phyloP scores from a whole-genome alignment of 1,140 invertebrate genomes.

The Tetragonula clypearis region DNA sequence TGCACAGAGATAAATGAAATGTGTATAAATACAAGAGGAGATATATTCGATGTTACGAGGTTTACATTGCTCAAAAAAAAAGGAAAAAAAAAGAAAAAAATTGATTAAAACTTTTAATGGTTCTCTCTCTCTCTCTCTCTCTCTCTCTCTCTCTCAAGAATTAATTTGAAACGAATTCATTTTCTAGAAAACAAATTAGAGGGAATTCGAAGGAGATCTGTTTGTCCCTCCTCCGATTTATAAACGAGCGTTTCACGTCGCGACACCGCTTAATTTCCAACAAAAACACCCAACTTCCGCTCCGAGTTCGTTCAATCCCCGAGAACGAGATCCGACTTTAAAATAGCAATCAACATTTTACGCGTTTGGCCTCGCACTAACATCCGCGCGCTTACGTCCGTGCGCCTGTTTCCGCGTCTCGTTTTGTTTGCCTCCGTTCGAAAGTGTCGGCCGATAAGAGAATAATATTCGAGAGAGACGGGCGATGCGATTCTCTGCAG shows the following conservation, averaged over 20 bases:
- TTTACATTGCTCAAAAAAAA: too few species aligned
- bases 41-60: background rate
- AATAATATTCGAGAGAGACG: conserved; percentile 3
- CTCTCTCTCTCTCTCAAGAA: too few species aligned
- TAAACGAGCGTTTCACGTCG: background rate
- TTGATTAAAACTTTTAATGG: too few species aligned
- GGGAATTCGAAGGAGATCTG: background rate
- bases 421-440: background rate
- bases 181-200: background rate
- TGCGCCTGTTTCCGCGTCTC: background rate
- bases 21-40: background rate
- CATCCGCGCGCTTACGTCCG: background rate
- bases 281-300: conserved; percentile 6
- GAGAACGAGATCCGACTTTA: background rate
- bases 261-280: background rate
- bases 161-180: background rate
- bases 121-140: too few species aligned
- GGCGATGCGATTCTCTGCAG: background rate
- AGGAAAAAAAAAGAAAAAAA: too few species aligned
- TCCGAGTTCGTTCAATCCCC: background rate
- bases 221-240: background rate
- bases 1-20: background rate
- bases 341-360: conserved; percentile 12
- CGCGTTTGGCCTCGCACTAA: background rate
- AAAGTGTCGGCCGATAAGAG: background rate